Base-by-base conservation (phyloP, 2,113 vertebrate genomes). In the Tyrannus savana region DNA sequence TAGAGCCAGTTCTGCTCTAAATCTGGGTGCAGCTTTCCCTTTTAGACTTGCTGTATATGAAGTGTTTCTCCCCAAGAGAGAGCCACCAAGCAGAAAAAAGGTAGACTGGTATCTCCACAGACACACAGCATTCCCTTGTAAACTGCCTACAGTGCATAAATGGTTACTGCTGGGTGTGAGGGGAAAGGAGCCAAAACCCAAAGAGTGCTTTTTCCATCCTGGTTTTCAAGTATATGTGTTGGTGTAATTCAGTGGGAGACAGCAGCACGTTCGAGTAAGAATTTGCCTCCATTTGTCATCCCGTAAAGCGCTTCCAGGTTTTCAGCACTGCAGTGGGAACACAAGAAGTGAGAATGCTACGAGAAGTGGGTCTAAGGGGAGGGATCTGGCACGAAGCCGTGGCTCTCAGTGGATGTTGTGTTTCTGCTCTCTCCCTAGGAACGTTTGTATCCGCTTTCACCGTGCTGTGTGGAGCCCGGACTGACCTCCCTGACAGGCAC, bases 401-500 rank as follows among this genome's bases (percentile, higher is more conserved):
- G 44, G n/a, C 37, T 75, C 90, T 90, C 64, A 85, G 28, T 8
- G 42, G 17, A 7, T 3, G 1, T 56, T 87, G 72, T 88, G 24
- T 46, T 81, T 64, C 72, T 87, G 25, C 27, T 96, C 25, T 95
- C 68, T 92, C 93, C 84, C 15, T 97, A 99, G 99, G 99, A 30
- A 99, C 99, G 0, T 99, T 99, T 75, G 97, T 99, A 95, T 99
- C 99, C 0, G 99, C 99, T 24, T 99, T 99, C 96, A 98, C 99
- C 0, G 99, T 99, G 97, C 98, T 99, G 85, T 99, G 99, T 0
- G 99, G 99, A 7, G 99, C 99, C 31, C 98, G 98, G 93, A 99
- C 99, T 0, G 99, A 99, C 89, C 98, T 99, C 77, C 98, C 99
- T 0, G 98, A 99, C 97, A 98, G 98, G 80, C 99, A 99, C 19